Base-by-base conservation (phyloP, 1,140 invertebrate genomes). In the Drosophila malerkotliana region DNA sequence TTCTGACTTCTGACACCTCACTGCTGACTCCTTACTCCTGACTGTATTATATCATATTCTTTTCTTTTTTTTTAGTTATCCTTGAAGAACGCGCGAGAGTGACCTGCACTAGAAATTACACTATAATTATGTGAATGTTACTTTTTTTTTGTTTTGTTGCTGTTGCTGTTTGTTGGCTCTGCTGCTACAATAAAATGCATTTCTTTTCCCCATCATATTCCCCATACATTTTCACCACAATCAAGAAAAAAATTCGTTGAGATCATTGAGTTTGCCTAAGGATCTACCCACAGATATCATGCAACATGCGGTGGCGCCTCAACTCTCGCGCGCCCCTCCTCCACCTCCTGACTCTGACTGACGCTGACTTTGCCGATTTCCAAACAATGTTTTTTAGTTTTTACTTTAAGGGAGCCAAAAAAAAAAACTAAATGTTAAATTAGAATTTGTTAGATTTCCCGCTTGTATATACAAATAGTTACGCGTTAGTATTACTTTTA, bases 191-290 rank as follows among this genome's bases (percentile, higher is more conserved):
- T 58, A 77, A 79, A 79, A 80, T 80, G 77, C 77, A 80, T 72
- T 51, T 63, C 56, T 75, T 80, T 54, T 49, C 60, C 63, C 47
- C 37, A 59, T 74, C 9, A 9, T 68, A 47, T 61, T 61, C 66
- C 55, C 59, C 18, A 18, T 44, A 39, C 49, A 15, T 62, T 85
- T 57, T 73, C 61, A 72, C 47, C 79, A 71, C 72, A 79, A 76
- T 85, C 64, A 85, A 85, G 80, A 84, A 84, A 84, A 44, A 71
- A 84, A 79, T 84, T 84, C 80, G 82, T 87, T 87, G 82, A 87
- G 82, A 87, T 87, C 82, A 87, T 87, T 87, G 62, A 87, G 82
- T 87, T 87, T 75, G 72, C 62, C 82, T 75, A 87, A 85, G 66
- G 68, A 84, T 85, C 79, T 79, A 68, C 48, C 85, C 68, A 80